Evolutionary conservation across 2,888 invertebrate genomes (phyloP).

Genomic region (Idaea dimidiata): DNA sequence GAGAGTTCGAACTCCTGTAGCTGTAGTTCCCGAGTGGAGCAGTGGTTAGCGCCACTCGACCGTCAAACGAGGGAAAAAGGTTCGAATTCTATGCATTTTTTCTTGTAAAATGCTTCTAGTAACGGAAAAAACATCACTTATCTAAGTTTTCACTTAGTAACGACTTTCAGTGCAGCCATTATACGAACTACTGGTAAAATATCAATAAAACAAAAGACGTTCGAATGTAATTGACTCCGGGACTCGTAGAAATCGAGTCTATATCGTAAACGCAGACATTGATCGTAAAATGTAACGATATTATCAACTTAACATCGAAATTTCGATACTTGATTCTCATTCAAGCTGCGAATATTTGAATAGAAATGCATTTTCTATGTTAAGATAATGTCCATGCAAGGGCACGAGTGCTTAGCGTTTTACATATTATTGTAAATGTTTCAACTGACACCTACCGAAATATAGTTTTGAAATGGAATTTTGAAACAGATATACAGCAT

Average conservation of each 20-base stretch:
- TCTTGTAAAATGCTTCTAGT: no score
- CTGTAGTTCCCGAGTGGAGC: no score
- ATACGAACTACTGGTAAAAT: neutral
- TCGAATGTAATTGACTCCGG: neutral
- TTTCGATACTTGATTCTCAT: neutral
- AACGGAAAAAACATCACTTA: no score
- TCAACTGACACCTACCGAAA: neutral
- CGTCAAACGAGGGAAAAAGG: no score
- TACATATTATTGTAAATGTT: neutral
- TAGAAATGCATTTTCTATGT: neutral
- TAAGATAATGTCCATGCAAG: neutral
- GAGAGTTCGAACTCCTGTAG: no score
- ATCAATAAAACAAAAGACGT: neutral
- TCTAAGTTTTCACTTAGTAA: no score
- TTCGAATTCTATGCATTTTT: no score
- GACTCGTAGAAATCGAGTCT: neutral
- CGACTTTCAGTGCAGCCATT: no score
- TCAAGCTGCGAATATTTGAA: neutral
- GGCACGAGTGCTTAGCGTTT: neutral
- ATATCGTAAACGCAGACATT: conserved; percentile 6
- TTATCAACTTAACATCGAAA: conserved; percentile 16
- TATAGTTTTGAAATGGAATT: no score
- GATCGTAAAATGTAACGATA: conserved; percentile 24
- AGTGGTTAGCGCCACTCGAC: no score
- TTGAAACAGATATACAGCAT: no score